Conservation (phyloP, 64 coral and sea anemone genomes). For the Porites lutea region DNA sequence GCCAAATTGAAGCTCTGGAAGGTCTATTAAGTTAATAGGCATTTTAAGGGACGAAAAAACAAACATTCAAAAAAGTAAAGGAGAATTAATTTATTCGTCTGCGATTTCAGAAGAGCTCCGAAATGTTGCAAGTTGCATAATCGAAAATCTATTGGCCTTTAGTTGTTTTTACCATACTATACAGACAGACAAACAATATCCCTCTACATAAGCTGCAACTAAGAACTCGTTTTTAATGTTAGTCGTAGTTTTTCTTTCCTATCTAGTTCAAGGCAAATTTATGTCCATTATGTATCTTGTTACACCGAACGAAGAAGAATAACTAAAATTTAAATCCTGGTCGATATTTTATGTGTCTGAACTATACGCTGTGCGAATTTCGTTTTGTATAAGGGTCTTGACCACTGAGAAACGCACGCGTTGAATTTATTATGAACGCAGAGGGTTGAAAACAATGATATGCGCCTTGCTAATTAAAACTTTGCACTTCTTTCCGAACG, state of each 20-base stretch:
- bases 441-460: constrained; percentile 6
- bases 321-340: neutral
- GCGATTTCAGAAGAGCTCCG: neutral
- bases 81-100: neutral
- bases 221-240: too few relatives aligned
- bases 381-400: neutral
- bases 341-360: neutral
- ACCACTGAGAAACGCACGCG: neutral
- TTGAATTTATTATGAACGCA: constrained; percentile 19
- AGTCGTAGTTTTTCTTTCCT: too few relatives aligned
- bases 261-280: neutral
- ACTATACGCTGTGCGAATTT: neutral
- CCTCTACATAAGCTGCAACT: too few relatives aligned
- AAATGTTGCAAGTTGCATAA: neutral
- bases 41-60: neutral
- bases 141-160: too few relatives aligned
- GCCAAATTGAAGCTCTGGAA: neutral
- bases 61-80: neutral
- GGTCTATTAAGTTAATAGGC: constrained; percentile 7
- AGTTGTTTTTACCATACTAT: too few relatives aligned
- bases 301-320: neutral
- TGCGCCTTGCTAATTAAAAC: neutral
- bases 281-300: neutral
- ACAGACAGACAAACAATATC: too few relatives aligned
- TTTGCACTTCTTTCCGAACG: constrained; percentile 24